Percentiles rank a stretch among this genome's conserved stretches.
Conservation (phyloP, 2,113 vertebrate species). For the human (Homo sapiens) region DNA sequence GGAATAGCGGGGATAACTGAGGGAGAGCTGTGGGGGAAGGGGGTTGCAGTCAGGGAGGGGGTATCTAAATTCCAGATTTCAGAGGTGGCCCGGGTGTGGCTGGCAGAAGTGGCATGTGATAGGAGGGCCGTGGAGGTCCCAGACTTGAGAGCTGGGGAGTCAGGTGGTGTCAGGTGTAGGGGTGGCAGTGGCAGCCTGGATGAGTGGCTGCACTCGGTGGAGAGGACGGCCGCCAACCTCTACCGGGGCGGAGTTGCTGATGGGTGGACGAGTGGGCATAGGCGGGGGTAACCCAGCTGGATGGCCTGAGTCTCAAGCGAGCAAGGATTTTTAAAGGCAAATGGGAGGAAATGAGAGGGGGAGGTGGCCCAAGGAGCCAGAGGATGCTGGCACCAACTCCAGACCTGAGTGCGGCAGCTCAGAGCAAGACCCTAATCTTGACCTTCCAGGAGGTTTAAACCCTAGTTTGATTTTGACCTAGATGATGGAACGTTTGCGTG, state of each 20-base stretch:
- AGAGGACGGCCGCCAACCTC: not conserved
- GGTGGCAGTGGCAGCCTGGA: not conserved
- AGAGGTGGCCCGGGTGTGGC: not conserved
- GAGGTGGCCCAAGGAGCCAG: not conserved
- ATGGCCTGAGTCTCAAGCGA: not conserved
- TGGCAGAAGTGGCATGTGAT: not conserved
- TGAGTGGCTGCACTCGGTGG: not conserved
- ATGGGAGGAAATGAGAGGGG: not conserved
- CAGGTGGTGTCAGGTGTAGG: not conserved
- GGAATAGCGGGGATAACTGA: not conserved
- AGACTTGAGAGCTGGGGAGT: not conserved
- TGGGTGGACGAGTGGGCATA: not conserved
- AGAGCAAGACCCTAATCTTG: not conserved
- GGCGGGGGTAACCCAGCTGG: not conserved
- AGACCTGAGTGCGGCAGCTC: not conserved
- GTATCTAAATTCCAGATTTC: not conserved
- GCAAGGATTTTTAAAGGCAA: not conserved
- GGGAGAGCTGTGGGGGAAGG: no score
- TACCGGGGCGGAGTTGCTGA: not conserved
- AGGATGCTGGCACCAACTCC: rapidly evolving
- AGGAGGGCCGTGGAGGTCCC: not conserved
- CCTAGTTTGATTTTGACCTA: not conserved
- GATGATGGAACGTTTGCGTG: rapidly evolving
- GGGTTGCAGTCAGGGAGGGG: not conserved
- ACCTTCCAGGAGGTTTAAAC: not conserved